These are phyloP conservation scores for Catalaphyllia jardinei DNA, from an alignment of 64 coral and sea anemone genomes.

Conservation along the genomic window DNA sequence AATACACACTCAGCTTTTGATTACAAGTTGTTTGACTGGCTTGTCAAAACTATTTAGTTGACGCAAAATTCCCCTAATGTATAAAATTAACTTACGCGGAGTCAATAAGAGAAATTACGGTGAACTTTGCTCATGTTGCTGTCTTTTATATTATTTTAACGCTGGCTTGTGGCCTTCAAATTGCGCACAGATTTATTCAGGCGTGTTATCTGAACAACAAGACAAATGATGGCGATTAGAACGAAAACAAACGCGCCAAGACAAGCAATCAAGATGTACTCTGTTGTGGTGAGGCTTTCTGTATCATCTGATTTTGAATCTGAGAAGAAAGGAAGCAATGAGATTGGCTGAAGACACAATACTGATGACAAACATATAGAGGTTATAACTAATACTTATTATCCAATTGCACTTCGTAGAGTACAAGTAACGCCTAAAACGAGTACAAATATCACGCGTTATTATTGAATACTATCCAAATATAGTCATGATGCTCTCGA, in stretches of 20 bases:
- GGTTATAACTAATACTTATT: not conserved
- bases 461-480: too few relatives aligned
- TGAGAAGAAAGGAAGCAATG: not conserved
- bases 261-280: constrained; percentile 43
- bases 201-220: constrained; percentile 26
- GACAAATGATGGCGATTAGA: constrained; percentile 26
- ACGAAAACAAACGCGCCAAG: constrained; percentile 27
- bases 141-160: not conserved
- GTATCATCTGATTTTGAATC: too few relatives aligned
- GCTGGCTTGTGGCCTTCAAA: not conserved
- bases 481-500: too few relatives aligned
- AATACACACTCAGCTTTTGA: too few relatives aligned
- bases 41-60: too few relatives aligned
- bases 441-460: too few relatives aligned
- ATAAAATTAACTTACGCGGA: too few relatives aligned
- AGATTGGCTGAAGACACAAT: not conserved
- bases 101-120: too few relatives aligned
- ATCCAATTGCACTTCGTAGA: too few relatives aligned
- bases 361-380: not conserved
- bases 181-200: constrained; percentile 17
- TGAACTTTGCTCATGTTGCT: not conserved
- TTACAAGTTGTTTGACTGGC: too few relatives aligned
- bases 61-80: too few relatives aligned
- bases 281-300: not conserved
- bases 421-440: too few relatives aligned